phyloP scores from a whole-genome alignment of 2,888 invertebrate species.

The Melinaea menophilus region DNA sequence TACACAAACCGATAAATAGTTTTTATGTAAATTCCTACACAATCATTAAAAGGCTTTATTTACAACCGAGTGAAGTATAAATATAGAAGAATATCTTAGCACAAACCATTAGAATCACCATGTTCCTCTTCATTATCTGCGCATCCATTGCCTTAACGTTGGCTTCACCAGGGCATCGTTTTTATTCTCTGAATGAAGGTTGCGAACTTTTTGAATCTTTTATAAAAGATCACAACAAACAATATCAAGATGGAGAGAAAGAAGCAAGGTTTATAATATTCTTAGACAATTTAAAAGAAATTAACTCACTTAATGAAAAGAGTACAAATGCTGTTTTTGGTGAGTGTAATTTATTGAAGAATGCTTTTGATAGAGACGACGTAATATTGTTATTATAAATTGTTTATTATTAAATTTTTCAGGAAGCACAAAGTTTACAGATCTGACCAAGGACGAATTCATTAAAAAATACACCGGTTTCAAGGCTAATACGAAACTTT shows the following conservation, averaged over 20 bases:
- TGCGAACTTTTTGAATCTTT: not conserved
- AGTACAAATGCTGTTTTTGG: not conserved
- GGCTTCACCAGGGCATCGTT: no score
- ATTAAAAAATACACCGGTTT: not conserved
- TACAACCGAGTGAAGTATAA: not conserved
- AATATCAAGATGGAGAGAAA: not conserved
- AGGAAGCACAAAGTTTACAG: constrained; percentile 29
- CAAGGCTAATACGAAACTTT: not conserved
- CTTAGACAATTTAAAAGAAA: not conserved
- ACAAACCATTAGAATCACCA: not conserved
- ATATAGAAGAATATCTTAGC: not conserved
- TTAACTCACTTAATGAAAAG: not conserved
- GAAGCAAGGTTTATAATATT: constrained; percentile 3
- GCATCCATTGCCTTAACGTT: no score
- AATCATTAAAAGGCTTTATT: no score
- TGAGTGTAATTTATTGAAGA: not conserved
- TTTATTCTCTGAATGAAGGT: constrained; percentile 16
- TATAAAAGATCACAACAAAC: not conserved
- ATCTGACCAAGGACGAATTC: constrained; percentile 33
- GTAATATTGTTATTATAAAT: not conserved
- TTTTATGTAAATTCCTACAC: no score
- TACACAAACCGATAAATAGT: no score
- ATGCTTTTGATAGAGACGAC: not conserved
- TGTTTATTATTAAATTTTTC: not conserved
- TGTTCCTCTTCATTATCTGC: not conserved